Conservation (phyloP, 2,797 vertebrate species). For the Etheostoma nigrum region DNA sequence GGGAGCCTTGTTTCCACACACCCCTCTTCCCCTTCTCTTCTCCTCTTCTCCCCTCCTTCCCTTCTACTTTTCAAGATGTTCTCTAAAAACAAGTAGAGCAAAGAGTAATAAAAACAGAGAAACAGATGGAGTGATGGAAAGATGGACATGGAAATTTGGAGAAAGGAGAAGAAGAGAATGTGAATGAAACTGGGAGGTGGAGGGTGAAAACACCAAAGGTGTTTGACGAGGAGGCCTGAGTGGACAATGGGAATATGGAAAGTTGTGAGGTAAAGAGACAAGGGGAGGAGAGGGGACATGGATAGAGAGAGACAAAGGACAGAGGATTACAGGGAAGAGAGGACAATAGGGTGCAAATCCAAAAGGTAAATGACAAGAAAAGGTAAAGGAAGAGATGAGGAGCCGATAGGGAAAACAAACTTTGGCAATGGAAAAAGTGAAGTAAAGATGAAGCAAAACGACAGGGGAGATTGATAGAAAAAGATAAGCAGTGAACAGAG, state of each 20-base stretch:
- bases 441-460: constrained; percentile 8
- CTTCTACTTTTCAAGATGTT: constrained; percentile 64
- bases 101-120: constrained; percentile 51
- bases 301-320: constrained; percentile 3
- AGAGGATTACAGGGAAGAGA: background rate
- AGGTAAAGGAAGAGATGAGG: constrained; percentile 1
- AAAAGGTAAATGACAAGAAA: constrained; percentile 17
- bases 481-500: constrained; percentile 19
- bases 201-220: constrained; percentile 3
- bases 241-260: constrained; percentile 40
- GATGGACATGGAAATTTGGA: constrained; percentile 5
- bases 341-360: background rate
- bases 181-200: constrained; percentile 1
- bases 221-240: constrained; percentile 11
- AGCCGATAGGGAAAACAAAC: background rate
- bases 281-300: background rate
- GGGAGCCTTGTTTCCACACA: constrained; percentile 73
- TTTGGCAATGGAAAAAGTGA: background rate
- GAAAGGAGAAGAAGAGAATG: background rate
- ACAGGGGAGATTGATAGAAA: constrained; percentile 8
- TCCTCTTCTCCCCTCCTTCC: constrained; percentile 29
- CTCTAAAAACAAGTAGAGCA: constrained; percentile 59
- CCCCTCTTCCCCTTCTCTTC: constrained; percentile 34
- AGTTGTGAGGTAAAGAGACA: constrained; percentile 9
- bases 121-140: constrained; percentile 31